Evolutionary conservation across 2,888 invertebrate genomes (phyloP), one percentile per base, ranked within the genome.

Genomic region (Temnothorax ravouxi): DNA sequence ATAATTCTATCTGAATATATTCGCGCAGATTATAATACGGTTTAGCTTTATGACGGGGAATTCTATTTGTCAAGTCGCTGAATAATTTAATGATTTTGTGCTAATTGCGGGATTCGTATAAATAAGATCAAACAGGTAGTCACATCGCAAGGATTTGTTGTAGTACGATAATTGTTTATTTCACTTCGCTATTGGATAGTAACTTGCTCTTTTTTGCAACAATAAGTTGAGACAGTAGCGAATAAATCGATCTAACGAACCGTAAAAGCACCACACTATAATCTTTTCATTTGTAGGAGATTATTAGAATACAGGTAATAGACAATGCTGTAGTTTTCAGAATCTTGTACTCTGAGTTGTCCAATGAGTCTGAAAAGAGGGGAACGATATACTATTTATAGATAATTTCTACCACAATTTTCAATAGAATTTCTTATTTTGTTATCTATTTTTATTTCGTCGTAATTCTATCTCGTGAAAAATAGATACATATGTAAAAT

Each of bases 171-270:
- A 34, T 34, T 59, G 50, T 80, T 80, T 54, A 47, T 80, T 72
- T 72, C n/a, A 34, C 34, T 34, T 34, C 13, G 9, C 3, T 38
- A 9, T 50, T 34, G 18, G 8, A 21, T 18, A 21, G 29, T 61
- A 74, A 54, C n/a, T 44, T 50, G 25, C 18, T 29, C 15, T 25
- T 54, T 82, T 82, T 83, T 82, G 56, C 52, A 15, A 41, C 34
- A 21, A 54, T 25, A 47, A 50, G 25, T 3, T 13, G 5, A 15
- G 13, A n/a, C 25, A 15, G 41, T 83, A 76, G 69, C 52, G 87
- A 84, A 84, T 83, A 79, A 85, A 82, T 88, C 64, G 64, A 54
- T 47, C 54, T 84, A 87, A 87, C 85, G 87, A 87, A 84, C 76
- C 87, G 72, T 84, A 59, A 61, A 47, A 67, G 25, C 59, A 41